Evolutionary conservation across 2,113 vertebrate genomes (phyloP).

Genomic region (Sceloporus undulatus): DNA sequence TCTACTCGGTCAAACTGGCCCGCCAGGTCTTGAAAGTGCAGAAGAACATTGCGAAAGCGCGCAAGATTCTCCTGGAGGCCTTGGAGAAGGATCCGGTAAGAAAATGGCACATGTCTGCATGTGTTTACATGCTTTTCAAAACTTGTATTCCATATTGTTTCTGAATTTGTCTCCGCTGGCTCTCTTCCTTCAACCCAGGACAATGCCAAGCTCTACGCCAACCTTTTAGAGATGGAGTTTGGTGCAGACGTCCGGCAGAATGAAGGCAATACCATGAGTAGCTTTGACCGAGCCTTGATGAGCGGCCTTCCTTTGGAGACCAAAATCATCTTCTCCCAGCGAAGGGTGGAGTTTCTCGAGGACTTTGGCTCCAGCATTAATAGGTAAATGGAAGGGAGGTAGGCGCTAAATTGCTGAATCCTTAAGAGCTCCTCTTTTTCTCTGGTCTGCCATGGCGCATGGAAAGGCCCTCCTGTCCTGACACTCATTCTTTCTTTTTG

Average conservation of each 20-base stretch:
- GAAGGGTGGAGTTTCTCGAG: slow-evolving; percentile 85
- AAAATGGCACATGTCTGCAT: background rate
- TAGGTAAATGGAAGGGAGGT: slow-evolving; percentile 69
- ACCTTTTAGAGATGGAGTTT: slow-evolving; percentile 86
- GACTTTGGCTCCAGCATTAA: slow-evolving; percentile 83
- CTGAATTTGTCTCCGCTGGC: no score
- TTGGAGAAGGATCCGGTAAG: slow-evolving; percentile 84
- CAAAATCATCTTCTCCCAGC: slow-evolving; percentile 85
- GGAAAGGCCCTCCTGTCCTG: background rate
- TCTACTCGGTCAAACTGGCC: slow-evolving; percentile 86
- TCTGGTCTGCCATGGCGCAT: background rate
- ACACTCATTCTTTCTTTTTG: no score
- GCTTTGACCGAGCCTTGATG: slow-evolving; percentile 82
- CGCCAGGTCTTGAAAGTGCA: slow-evolving; percentile 81
- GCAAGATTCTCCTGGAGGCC: slow-evolving; percentile 79
- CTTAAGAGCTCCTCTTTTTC: background rate
- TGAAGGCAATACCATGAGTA: slow-evolving; percentile 80
- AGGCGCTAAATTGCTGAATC: no score
- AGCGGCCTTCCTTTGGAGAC: slow-evolving; percentile 80
- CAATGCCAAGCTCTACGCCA: slow-evolving; percentile 84
- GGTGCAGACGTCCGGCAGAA: slow-evolving; percentile 76
- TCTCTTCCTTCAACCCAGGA: slow-evolving; percentile 66
- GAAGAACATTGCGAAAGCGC: slow-evolving; percentile 76
- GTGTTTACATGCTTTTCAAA: no score
- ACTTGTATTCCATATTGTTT: no score